phyloP scores from a whole-genome alignment of 2,888 invertebrate genomes.

The Ceriagrion tenellum region DNA sequence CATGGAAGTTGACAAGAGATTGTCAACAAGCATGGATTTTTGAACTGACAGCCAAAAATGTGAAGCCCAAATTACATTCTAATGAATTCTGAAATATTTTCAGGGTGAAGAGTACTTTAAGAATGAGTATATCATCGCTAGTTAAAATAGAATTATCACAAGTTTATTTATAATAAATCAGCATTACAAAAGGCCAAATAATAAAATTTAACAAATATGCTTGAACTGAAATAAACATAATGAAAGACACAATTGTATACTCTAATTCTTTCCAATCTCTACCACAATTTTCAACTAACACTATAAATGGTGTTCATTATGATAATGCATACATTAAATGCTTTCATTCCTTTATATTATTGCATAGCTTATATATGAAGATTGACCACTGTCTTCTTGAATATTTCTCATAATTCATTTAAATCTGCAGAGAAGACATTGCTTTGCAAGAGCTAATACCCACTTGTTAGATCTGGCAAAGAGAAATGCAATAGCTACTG shows the following conservation, averaged over 20 bases:
- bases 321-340: slow-evolving; percentile 44
- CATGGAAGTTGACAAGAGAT: too few relatives aligned
- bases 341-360: slow-evolving; percentile 42
- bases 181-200: slow-evolving; percentile 62
- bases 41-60: too few relatives aligned
- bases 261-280: neutral
- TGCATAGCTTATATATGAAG: slow-evolving; percentile 45
- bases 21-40: too few relatives aligned
- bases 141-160: slow-evolving; percentile 46
- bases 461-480: slow-evolving; percentile 19
- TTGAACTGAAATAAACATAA: slow-evolving; percentile 37
- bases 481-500: slow-evolving; percentile 6
- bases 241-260: neutral
- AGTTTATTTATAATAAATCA: slow-evolving; percentile 59
- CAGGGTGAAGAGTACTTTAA: neutral
- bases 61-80: too few relatives aligned
- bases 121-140: neutral
- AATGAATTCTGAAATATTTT: too few relatives aligned
- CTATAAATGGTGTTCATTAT: slow-evolving; percentile 56
- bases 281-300: slow-evolving; percentile 45
- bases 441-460: slow-evolving; percentile 24
- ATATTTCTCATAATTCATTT: neutral
- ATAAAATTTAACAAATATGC: slow-evolving; percentile 43
- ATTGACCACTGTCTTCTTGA: slow-evolving; percentile 12
- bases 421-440: slow-evolving; percentile 18